A percentile compares a stretch with the other conserved stretches of the same genome.
Conservation (phyloP, 2,113 vertebrate genomes). For the Aegithalos caudatus region DNA sequence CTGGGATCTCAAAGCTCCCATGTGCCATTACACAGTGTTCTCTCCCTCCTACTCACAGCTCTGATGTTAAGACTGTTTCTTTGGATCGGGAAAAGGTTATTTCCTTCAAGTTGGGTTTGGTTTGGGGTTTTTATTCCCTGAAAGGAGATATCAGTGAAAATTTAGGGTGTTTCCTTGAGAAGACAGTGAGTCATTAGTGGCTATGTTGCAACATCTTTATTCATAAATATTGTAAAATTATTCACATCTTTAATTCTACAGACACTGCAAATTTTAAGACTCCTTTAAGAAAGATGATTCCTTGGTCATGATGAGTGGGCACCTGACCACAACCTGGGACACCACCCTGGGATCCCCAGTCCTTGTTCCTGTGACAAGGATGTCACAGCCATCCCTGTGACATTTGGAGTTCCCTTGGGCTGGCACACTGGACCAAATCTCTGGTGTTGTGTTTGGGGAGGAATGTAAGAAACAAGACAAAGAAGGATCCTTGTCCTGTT, state of each 20-base stretch:
- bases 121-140: not conserved
- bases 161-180: slow-evolving; percentile 29
- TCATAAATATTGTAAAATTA: not conserved
- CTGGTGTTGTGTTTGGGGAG: not conserved
- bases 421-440: not conserved
- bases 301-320: not conserved
- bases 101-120: not conserved
- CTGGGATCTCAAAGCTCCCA: not conserved
- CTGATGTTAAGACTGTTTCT: not conserved
- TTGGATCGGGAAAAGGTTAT: not conserved
- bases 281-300: not conserved
- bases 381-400: not conserved
- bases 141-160: not conserved
- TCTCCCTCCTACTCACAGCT: not conserved
- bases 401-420: not conserved
- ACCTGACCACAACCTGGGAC: rapidly evolving
- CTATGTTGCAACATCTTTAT: not conserved
- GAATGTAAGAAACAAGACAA: not conserved
- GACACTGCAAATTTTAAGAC: not conserved
- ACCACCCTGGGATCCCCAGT: rapidly evolving
- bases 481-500: not conserved
- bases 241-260: not conserved
- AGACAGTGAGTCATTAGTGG: slow-evolving; percentile 9
- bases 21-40: not conserved
- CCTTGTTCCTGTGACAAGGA: not conserved